Conservation (phyloP, 2,888 invertebrate genomes). For the Cheilosia grossa region DNA sequence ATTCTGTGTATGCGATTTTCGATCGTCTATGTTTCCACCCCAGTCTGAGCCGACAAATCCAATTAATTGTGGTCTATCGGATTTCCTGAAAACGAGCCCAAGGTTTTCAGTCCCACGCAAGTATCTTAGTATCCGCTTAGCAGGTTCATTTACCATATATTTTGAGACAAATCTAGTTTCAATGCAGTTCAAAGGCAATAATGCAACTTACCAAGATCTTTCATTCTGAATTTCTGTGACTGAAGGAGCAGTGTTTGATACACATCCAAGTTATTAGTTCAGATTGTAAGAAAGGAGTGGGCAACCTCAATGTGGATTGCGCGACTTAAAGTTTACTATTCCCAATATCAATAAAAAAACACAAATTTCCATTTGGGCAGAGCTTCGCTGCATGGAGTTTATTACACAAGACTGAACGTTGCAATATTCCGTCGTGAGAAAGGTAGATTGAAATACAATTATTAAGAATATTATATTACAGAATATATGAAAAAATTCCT, state of each 20-base stretch:
- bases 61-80: slow-evolving; percentile 12
- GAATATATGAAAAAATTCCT: too few relatives aligned
- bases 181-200: slow-evolving; percentile 13
- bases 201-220: slow-evolving; percentile 16
- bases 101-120: slow-evolving; percentile 40
- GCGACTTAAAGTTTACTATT: too few relatives aligned
- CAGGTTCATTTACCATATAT: neutral
- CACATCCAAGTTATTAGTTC: neutral
- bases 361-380: too few relatives aligned
- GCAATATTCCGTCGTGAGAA: too few relatives aligned
- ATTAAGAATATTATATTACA: too few relatives aligned
- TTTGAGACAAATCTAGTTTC: neutral
- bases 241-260: neutral
- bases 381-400: too few relatives aligned
- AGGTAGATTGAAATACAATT: too few relatives aligned
- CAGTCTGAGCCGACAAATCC: slow-evolving; percentile 69
- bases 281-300: slow-evolving; percentile 4
- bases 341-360: too few relatives aligned
- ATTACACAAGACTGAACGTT: too few relatives aligned
- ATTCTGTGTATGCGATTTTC: slow-evolving; percentile 70
- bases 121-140: slow-evolving; percentile 56
- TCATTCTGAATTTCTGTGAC: slow-evolving; percentile 17
- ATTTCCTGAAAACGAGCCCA: slow-evolving; percentile 44
- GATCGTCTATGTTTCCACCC: slow-evolving; percentile 40
- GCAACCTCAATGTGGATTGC: too few relatives aligned